phyloP scores from a whole-genome alignment of 2,888 invertebrate genomes.

The Matsumyia berberina region DNA sequence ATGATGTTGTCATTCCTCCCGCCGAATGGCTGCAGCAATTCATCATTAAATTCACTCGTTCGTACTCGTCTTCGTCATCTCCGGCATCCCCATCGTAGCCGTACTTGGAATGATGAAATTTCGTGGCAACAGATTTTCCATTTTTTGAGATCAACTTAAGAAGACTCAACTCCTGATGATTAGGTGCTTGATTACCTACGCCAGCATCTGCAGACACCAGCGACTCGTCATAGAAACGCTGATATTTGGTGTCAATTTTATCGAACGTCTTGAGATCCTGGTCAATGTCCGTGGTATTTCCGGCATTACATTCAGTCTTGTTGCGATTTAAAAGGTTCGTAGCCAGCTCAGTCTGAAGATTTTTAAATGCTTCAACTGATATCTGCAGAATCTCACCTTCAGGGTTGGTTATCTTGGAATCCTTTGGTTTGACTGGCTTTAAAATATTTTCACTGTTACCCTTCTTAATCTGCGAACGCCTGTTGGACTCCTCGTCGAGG shows the following conservation, averaged over 20 bases:
- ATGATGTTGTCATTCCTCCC: conserved; percentile 76
- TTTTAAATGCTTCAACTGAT: conserved; percentile 81
- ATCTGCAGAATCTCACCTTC: conserved; percentile 36
- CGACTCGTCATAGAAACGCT: conserved; percentile 65
- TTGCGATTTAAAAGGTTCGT: conserved; percentile 57
- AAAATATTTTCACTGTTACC: neutral
- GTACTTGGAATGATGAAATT: conserved; percentile 60
- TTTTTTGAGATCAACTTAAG: conserved; percentile 66
- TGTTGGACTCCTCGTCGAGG: conserved; percentile 33
- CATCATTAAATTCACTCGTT: conserved; percentile 68
- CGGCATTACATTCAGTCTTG: conserved; percentile 25
- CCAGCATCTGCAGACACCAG: neutral
- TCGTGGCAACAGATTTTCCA: conserved; percentile 44
- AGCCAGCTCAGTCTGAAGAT: conserved; percentile 58
- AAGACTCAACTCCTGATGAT: conserved; percentile 47
- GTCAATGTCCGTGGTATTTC: conserved; percentile 26
- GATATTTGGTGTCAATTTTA: conserved; percentile 60
- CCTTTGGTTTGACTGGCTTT: conserved; percentile 32
- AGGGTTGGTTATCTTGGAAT: neutral
- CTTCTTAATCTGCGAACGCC: conserved; percentile 14
- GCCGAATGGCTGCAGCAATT: conserved; percentile 69
- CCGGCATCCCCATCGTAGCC: conserved; percentile 49
- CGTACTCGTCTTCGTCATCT: conserved; percentile 67
- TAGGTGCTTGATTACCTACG: conserved; percentile 14
- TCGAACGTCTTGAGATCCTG: conserved; percentile 54